Evolutionary conservation across 2,888 invertebrate species (phyloP), one percentile per base, ranked within the genome.

Genomic region (Creontiades dilutus): DNA sequence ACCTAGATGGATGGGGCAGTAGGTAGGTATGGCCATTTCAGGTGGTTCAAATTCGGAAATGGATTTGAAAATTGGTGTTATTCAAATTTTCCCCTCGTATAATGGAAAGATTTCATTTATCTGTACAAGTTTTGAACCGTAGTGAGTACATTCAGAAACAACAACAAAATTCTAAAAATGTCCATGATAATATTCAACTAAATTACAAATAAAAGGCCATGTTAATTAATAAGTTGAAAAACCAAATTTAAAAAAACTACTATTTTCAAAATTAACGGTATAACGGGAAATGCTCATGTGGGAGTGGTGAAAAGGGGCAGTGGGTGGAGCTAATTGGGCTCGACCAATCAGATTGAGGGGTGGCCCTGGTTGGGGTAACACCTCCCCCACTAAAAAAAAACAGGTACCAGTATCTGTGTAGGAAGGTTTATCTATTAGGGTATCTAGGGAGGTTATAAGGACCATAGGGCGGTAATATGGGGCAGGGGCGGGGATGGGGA

Each of bases 401-500:
- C 57, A 27, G 23, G 23, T 28, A 76, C 14, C 5, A 46, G 16
- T 78, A 46, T 47, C 78, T 78, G 37, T 23, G 27, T 75, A 16
- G 19, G 75, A n/a, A 13, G 76, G 27, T 76, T n/a, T 47, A 46
- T 78, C 47, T 78, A 47, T 78, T 78, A 68, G 23, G 68, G 68
- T 68, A 68, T 46, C 47, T 78, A 47, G 76, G 7, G 76, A n/a
- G 46, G 46, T 9, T 13, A 9, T 5, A 16, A 57, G 80, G 80
- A 57, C 28, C 23, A 80, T 81, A 16, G n/a, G n/a, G n/a, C n/a
- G n/a, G n/a, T n/a, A n/a, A n/a, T n/a, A n/a, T n/a, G n/a, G n/a
- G n/a, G n/a, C 37, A 37, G 47, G 46, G 23, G 87, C 48, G 75
- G 68, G 85, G 89, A 19, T 86, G 37, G 55, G 23, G 19, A 3